Conservation (phyloP, 2,888 invertebrate species). For the Oasisia sp. region DNA sequence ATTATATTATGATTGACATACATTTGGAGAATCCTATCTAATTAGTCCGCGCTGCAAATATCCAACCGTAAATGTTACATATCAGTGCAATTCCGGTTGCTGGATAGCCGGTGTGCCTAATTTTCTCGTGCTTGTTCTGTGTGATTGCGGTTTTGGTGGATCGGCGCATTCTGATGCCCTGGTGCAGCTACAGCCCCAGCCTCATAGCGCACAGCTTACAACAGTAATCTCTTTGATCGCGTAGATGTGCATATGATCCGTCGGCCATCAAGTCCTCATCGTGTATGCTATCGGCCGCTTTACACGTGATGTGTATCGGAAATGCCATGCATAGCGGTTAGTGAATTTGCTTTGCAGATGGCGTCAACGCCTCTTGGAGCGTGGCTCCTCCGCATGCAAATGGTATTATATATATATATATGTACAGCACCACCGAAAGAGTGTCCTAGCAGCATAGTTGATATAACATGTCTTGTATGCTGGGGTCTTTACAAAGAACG, state of each 20-base stretch:
- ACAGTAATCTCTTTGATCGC: neutral
- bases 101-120: neutral
- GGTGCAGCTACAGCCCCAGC: neutral
- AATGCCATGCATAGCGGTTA: neutral
- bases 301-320: neutral
- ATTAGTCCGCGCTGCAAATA: neutral
- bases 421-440: neutral
- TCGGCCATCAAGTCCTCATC: neutral
- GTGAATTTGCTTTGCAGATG: neutral
- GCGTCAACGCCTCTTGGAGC: neutral
- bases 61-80: neutral
- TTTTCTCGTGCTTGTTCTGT: no score
- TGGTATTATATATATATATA: neutral
- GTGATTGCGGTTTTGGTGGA: neutral
- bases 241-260: neutral
- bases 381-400: neutral
- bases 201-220: neutral
- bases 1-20: no score
- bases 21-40: no score
- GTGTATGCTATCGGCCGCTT: neutral
- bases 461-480: no score
- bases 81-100: neutral
- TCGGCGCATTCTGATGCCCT: neutral
- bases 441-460: no score
- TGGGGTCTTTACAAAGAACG: no score